A percentile compares a stretch with the other conserved stretches of the same genome.
Conservation (phyloP, 2,113 vertebrate genomes). For the Rhagologus leucostigma region DNA sequence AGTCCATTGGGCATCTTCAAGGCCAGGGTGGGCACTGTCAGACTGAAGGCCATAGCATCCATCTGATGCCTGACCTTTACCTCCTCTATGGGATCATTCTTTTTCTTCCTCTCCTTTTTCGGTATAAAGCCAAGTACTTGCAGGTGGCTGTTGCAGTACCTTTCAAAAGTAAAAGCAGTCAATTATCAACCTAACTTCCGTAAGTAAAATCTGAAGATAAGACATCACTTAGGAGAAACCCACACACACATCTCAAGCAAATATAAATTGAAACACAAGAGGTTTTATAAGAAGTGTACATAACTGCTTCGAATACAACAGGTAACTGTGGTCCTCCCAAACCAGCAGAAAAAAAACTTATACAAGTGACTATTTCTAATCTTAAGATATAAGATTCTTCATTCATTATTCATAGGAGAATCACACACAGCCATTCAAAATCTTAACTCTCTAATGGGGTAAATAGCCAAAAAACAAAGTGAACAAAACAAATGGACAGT, state of each 20-base stretch:
- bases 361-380: not conserved
- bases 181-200: not conserved
- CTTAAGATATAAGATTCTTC: not conserved
- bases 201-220: not conserved
- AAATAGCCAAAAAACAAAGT: not conserved
- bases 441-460: not conserved
- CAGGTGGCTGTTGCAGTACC: constrained; percentile 99
- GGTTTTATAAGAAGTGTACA: not conserved
- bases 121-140: constrained; percentile 99
- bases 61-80: constrained; percentile 88
- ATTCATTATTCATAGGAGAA: not conserved
- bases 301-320: not conserved
- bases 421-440: not conserved
- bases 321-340: not conserved
- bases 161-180: constrained; percentile 63
- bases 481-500: not conserved
- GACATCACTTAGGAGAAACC: not conserved
- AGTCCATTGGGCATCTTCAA: constrained; percentile 94
- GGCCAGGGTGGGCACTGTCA: constrained; percentile 91
- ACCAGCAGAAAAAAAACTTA: not conserved
- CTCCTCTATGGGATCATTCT: constrained; percentile 93
- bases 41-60: constrained; percentile 93
- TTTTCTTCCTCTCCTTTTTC: constrained; percentile 99
- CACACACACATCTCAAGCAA: not conserved
- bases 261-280: not conserved